Conservation (phyloP, 2,113 vertebrate genomes). For the Hypanus sabinus region DNA sequence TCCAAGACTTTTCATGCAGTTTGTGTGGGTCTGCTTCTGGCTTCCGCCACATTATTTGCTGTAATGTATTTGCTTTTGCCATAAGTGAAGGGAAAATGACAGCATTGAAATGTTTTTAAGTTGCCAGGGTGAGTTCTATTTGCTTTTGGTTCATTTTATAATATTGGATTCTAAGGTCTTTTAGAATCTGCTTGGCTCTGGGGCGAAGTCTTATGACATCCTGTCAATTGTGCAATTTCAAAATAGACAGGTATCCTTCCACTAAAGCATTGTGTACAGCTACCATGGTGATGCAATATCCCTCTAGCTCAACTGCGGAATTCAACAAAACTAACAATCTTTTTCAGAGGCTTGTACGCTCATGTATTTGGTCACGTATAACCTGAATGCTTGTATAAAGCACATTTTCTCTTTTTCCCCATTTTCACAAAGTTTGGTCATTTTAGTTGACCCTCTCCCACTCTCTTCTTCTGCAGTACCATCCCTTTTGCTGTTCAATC, state of each 20-base stretch:
- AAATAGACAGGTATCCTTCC: background rate
- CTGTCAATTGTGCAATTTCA: background rate
- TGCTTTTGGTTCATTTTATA: background rate
- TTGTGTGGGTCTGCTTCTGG: background rate
- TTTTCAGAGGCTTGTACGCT: background rate
- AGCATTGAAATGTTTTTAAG: background rate
- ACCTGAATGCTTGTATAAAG: background rate
- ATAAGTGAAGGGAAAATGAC: background rate
- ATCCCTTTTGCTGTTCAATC: no score
- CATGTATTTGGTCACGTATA: background rate
- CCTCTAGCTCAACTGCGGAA: background rate
- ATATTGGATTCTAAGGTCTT: background rate
- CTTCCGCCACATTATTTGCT: background rate
- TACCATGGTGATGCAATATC: background rate
- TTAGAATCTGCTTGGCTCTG: background rate
- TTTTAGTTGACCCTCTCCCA: no score
- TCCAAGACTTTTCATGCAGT: background rate
- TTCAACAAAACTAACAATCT: background rate
- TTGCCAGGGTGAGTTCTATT: background rate
- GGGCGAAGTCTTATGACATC: background rate
- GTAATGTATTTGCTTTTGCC: background rate
- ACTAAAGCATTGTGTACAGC: background rate
- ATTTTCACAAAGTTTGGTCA: background rate
- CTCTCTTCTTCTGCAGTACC: no score
- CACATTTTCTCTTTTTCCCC: background rate